Conservation (phyloP, 2,113 vertebrate species). For the Hypomesus transpacificus region DNA sequence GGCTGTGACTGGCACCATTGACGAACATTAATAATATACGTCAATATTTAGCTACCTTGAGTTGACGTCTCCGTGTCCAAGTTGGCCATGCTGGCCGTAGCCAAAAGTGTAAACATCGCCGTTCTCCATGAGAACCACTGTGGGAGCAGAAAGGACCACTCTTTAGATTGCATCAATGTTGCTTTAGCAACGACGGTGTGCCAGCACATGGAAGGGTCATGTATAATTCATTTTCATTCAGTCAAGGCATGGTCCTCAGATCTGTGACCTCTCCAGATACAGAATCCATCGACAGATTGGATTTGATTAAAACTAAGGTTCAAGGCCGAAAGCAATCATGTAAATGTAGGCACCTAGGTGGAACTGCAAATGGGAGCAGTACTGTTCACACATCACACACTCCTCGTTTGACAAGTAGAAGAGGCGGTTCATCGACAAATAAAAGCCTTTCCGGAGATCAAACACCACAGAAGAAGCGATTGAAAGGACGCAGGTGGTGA, state of each 20-base stretch:
- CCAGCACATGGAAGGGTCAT: no score
- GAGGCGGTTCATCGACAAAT: background rate
- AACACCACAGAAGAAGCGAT: constrained; percentile 3
- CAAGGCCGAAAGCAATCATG: no score
- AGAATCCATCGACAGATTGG: no score
- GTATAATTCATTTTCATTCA: no score
- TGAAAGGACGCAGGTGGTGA: background rate
- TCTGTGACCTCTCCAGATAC: no score
- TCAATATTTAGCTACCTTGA: constrained; percentile 79
- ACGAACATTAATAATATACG: background rate
- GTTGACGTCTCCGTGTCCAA: constrained; percentile 96
- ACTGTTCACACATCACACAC: background rate
- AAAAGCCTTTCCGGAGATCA: background rate
- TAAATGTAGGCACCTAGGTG: no score
- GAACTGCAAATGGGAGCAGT: no score
- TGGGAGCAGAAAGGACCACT: background rate
- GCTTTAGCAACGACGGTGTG: no score
- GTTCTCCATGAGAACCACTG: constrained; percentile 98
- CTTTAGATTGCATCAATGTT: background rate
- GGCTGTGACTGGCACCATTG: background rate
- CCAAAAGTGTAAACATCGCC: constrained; percentile 98
- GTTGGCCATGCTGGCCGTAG: constrained; percentile 96
- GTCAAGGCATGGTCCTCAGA: no score
- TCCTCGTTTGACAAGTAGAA: no score
- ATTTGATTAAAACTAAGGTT: no score